Conservation (phyloP, 92 coral and sea anemone species). For the Plumapathes pennacea region DNA sequence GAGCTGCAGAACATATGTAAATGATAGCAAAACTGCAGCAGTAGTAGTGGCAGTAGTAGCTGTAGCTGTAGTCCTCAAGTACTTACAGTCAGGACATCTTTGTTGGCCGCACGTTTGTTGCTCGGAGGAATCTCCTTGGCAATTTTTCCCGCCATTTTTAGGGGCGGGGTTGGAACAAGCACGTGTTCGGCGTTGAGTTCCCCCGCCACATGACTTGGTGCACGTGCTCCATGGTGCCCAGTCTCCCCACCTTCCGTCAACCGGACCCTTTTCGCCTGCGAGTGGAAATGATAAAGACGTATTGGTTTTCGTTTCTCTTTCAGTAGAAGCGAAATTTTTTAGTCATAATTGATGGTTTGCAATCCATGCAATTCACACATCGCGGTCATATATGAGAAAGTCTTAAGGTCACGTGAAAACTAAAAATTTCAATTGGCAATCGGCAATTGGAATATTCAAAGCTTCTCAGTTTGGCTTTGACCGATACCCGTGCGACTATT, state of each 20-base stretch:
- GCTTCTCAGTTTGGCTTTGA: not conserved
- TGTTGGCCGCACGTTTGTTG: slow-evolving; percentile 50
- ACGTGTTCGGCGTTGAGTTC: slow-evolving; percentile 56
- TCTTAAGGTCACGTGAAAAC: too few species aligned
- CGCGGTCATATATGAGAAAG: too few species aligned
- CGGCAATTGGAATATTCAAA: not conserved
- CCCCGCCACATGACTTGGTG: slow-evolving; percentile 53
- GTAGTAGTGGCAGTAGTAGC: not conserved
- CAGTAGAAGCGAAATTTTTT: too few species aligned
- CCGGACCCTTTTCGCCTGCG: slow-evolving; percentile 6
- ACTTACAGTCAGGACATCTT: slow-evolving; percentile 64
- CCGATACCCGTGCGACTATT: too few species aligned
- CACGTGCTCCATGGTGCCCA: slow-evolving; percentile 75
- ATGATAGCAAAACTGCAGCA: not conserved
- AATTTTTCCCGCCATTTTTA: slow-evolving; percentile 42
- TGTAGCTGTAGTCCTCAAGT: not conserved
- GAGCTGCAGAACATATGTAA: not conserved
- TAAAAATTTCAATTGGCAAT: not conserved
- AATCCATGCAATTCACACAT: too few species aligned
- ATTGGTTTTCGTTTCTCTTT: too few species aligned
- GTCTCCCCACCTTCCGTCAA: slow-evolving; percentile 66
- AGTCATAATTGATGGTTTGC: too few species aligned
- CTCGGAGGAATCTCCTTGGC: slow-evolving; percentile 35
- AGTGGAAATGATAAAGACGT: too few species aligned
- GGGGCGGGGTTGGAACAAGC: slow-evolving; percentile 62